phyloP scores from a whole-genome alignment of 2,888 invertebrate species.

The Acanthococcus lagerstroemiae region DNA sequence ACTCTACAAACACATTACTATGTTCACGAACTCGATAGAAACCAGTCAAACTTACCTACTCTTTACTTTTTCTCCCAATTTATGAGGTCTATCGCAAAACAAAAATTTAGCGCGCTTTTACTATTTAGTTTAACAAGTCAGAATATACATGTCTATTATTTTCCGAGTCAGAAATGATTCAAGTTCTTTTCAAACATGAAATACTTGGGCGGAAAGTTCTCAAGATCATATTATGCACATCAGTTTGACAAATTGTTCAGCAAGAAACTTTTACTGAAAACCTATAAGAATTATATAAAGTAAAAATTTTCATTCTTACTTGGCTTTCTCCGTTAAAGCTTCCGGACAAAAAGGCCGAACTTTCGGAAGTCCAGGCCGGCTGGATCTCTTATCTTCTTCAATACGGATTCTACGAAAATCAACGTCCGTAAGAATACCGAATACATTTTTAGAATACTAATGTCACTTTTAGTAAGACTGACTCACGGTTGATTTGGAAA shows the following conservation, averaged over 20 bases:
- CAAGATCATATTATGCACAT: too few relatives aligned
- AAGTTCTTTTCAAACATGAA: too few relatives aligned
- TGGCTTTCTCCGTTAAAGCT: constrained; percentile 5
- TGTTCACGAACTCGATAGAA: not conserved
- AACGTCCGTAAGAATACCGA: not conserved
- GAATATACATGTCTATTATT: not conserved
- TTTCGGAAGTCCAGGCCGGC: constrained; percentile 1
- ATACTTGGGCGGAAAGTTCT: too few relatives aligned
- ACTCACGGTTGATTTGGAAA: constrained; percentile 7
- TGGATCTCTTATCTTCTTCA: constrained; percentile 11
- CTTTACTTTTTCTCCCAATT: not conserved
- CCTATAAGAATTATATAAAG: not conserved
- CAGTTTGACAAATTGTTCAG: too few relatives aligned
- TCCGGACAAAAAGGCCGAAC: constrained; percentile 13
- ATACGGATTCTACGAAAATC: constrained; percentile 1
- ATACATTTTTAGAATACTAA: not conserved
- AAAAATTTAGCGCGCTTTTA: too few relatives aligned
- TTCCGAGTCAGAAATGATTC: not conserved
- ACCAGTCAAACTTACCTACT: not conserved
- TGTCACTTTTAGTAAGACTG: not conserved
- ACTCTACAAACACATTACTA: too few relatives aligned
- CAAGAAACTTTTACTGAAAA: not conserved
- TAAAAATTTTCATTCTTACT: not conserved
- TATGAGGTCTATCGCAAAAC: not conserved
- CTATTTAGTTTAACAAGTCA: not conserved